Evolutionary conservation across 2,113 vertebrate species (phyloP).

Genomic region (Corythornis madagascariensis): DNA sequence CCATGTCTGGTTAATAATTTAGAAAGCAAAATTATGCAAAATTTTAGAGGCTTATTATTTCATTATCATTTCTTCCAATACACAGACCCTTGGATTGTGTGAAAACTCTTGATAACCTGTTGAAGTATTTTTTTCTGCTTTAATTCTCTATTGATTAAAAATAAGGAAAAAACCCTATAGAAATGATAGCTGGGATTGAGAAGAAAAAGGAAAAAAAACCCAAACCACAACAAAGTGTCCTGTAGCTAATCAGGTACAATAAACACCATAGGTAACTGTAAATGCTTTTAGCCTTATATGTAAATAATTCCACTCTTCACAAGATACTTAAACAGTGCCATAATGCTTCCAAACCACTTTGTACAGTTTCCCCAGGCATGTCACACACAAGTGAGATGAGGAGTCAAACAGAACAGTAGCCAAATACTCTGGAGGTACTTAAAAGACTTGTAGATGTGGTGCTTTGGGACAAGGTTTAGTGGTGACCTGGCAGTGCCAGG

Average conservation of each 20-base stretch:
- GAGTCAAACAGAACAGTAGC: slow-evolving; percentile 60
- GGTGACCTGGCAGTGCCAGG: background rate
- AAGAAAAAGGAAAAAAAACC: background rate
- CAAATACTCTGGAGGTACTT: background rate
- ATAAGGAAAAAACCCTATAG: background rate
- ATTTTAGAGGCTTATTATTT: background rate
- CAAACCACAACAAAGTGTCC: no score
- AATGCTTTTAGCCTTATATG: background rate
- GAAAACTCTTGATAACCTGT: background rate
- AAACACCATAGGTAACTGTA: background rate
- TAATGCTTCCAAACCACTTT: slow-evolving; percentile 34
- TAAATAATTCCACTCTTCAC: slow-evolving; percentile 31
- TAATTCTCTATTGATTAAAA: background rate
- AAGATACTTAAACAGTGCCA: slow-evolving; percentile 61
- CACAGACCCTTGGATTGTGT: background rate
- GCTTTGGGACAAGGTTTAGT: background rate
- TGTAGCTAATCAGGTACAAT: background rate
- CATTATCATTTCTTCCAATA: background rate
- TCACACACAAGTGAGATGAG: slow-evolving; percentile 13
- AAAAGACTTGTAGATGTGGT: background rate
- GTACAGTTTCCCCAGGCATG: slow-evolving; percentile 53
- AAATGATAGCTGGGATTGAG: background rate
- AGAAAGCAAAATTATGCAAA: background rate
- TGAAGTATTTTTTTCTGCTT: background rate
- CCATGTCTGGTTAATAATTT: background rate